These are phyloP conservation scores for Otis tarda DNA, from an alignment of 2,113 vertebrate genomes.

Conservation along the genomic window DNA sequence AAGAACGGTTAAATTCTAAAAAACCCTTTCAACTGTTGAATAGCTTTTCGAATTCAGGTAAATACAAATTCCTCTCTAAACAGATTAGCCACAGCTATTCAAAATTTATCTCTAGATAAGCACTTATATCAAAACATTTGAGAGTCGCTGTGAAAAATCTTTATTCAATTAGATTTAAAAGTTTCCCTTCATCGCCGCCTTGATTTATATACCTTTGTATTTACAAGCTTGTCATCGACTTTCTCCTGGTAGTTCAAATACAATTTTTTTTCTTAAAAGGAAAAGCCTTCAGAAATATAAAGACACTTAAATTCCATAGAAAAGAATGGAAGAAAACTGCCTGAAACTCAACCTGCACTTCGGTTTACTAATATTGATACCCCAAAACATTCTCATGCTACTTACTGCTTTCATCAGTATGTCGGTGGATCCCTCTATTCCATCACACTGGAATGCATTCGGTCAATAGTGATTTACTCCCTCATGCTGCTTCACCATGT, in stretches of 20 bases:
- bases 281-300: background rate
- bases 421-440: background rate
- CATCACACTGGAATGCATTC: background rate
- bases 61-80: constrained; percentile 12
- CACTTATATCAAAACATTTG: background rate
- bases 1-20: constrained; percentile 13
- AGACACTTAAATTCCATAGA: background rate
- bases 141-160: background rate
- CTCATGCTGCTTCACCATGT: background rate
- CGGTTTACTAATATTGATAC: background rate
- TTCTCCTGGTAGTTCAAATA: background rate
- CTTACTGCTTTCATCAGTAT: background rate
- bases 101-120: background rate
- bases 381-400: background rate
- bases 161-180: background rate
- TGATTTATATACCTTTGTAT: background rate
- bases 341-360: background rate
- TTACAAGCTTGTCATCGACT: background rate
- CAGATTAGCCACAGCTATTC: constrained; percentile 35
- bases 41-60: constrained; percentile 45
- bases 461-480: background rate
- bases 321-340: background rate
- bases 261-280: background rate
- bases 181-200: background rate
- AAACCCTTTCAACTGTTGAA: constrained; percentile 35